These are phyloP conservation scores for Slavum lentiscoides DNA, from an alignment of 2,888 invertebrate genomes.

Conservation along the genomic window DNA sequence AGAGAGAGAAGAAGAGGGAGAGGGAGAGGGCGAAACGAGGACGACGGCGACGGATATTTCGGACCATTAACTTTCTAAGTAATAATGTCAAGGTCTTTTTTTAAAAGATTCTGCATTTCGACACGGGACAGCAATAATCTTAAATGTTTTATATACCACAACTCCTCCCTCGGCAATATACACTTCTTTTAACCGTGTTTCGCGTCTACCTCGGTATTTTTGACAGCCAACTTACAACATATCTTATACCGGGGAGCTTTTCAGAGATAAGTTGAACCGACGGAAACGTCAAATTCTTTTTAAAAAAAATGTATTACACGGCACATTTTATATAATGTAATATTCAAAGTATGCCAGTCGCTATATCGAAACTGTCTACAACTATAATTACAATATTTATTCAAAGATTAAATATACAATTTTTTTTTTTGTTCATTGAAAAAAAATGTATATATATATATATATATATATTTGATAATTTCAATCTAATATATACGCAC, in stretches of 20 bases:
- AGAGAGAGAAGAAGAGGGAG: conserved; percentile 51
- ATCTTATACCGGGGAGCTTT: background rate
- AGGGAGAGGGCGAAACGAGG: conserved; percentile 47
- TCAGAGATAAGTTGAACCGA: background rate
- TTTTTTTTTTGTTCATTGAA: too few relatives aligned
- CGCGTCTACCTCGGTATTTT: background rate
- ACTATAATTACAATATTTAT: too few relatives aligned
- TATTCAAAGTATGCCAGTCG: background rate
- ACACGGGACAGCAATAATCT: conserved; percentile 39
- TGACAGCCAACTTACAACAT: conserved; percentile 31
- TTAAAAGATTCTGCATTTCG: conserved; percentile 42
- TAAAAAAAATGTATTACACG: conserved; percentile 15
- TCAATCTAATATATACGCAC: too few relatives aligned
- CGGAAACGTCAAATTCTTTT: conserved; percentile 12
- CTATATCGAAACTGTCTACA: background rate
- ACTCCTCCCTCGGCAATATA: conserved; percentile 2
- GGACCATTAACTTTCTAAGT: conserved; percentile 40
- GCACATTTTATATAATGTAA: background rate
- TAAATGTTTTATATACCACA: background rate
- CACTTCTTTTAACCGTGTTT: conserved; percentile 17
- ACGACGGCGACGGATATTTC: conserved; percentile 52
- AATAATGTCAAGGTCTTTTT: conserved; percentile 50
- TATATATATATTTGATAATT: too few relatives aligned
- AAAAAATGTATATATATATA: too few relatives aligned
- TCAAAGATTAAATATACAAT: too few relatives aligned